Evolutionary conservation across 2,797 vertebrate species (phyloP), one percentile per base, ranked within the genome.

Genomic region (Fratercula arctica): DNA sequence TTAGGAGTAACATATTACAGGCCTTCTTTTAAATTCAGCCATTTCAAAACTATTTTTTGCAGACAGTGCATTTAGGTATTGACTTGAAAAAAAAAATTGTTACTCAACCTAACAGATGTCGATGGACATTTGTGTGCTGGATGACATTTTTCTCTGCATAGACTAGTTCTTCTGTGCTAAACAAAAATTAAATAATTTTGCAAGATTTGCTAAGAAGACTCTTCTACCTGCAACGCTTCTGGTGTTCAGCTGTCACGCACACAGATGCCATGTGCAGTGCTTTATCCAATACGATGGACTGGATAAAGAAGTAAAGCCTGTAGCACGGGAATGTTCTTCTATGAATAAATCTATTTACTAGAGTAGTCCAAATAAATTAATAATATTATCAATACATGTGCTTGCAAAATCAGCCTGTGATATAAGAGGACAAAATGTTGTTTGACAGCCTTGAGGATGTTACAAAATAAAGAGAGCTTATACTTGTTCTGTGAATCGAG

Each of bases 1-100:
- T 97, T 97, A 96, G 89, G 96, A 97, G 76, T 78, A 54, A 51
- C 54, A 15, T 75, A 51, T 72, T 78, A n/a, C 21, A 61, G 11
- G 13, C 53, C 23, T 92, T 5, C 24, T 82, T 18, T 54, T 69
- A 88, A 81, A 59, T 78, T 72, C 48, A 90, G 14, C 20, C 24
- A 16, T 66, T 75, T 77, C 37, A 59, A 51, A 84, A 51, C 20
- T 20, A 2, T 1, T 2, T 85, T 50, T 87, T 85, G 46, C 35
- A 64, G 35, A 29, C 11, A 56, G 28, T 16, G 13, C 11, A 48
- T 76, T 95, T 91, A 17, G 73, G 6, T 78, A 33, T 26, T 46
- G 51, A 45, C 16, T 39, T 60, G 19, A 41, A 68, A 80, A 80
- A 48, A 20, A 66, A 59, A 54, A 13, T 4, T 8, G 4, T 77